These are phyloP conservation scores for Coenonympha arcania DNA, from an alignment of 2,888 invertebrate species.

Conservation along the genomic window DNA sequence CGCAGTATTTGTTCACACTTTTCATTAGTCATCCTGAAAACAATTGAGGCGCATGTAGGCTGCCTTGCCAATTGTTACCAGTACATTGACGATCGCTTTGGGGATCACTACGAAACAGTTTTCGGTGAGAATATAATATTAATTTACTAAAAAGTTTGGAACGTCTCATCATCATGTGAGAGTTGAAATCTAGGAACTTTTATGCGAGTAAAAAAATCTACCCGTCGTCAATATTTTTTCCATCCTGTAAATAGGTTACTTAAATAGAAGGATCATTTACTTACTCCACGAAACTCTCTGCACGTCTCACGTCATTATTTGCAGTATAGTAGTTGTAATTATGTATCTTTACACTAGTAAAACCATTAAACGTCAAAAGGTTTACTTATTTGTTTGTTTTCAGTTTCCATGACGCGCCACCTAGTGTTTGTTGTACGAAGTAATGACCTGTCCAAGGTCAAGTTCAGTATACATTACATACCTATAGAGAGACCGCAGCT, in stretches of 20 bases:
- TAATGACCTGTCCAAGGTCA: not conserved
- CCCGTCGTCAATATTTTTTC: too few species aligned
- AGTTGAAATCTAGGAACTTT: too few species aligned
- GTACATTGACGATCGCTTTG: conserved; percentile 3
- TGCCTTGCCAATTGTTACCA: not conserved
- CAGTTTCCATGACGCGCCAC: not conserved
- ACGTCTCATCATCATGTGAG: too few species aligned
- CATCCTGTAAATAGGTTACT: too few species aligned
- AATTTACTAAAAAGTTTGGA: not conserved
- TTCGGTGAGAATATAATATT: not conserved
- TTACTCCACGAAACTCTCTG: too few species aligned
- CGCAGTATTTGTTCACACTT: conserved; percentile 8
- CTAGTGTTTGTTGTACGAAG: not conserved
- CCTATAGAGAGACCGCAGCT: too few species aligned
- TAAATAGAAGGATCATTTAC: too few species aligned
- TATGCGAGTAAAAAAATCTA: too few species aligned
- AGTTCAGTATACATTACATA: not conserved
- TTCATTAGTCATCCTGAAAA: conserved; percentile 16
- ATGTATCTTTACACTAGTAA: too few species aligned
- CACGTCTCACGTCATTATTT: too few species aligned
- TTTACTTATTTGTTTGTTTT: not conserved
- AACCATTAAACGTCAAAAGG: too few species aligned
- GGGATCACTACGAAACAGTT: not conserved
- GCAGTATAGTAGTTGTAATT: too few species aligned
- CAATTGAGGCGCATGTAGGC: not conserved